Base-by-base conservation (phyloP, 1,140 invertebrate genomes). In the Sinella curviseta region DNA sequence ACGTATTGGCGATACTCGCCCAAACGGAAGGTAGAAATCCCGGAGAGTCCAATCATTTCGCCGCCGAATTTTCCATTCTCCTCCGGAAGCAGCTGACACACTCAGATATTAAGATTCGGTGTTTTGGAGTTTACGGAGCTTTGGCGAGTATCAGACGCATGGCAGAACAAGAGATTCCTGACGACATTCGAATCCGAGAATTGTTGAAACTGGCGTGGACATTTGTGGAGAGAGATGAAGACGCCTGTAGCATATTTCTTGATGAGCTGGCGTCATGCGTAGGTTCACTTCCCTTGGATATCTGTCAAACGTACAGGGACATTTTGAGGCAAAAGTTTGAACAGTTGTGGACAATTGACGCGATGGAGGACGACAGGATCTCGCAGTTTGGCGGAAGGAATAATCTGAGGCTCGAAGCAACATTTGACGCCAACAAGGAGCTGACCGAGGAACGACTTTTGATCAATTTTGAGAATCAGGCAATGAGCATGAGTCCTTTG, bases 81-180 rank as follows among this genome's bases (percentile, higher is more conserved):
- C 74, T 84, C 0, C 14, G 81, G 36, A 84, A 84, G 33, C 79
- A 82, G 16, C 33, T 84, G 1, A 81, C 81, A 0, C 81, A 82
- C 48, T 30, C 70, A 26, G 30, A 76, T 26, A 24, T 73, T 0
- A 20, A 57, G 33, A 84, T 74, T 30, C 36, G 77, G 4, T 81
- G 79, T 31, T 67, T 79, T 55, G 83, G 83, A 16, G 81, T 84
- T n/a, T 74, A 82, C 31, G 83, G 81, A 12, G 73, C 78, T 12
- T 20, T 84, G n/a, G 81, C 83, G 2, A 79, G 80, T 17, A 65
- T 82, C 1, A 31, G 57, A 17, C 48, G 81, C 3, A 33, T 83
- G 28, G 76, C 36, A 17, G n/a, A 74, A 39, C 26, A 70, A n/a
- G 73, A n/a, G 12, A 65, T 31, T 60, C 55, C 36, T 36, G 17